A percentile compares a stretch with the other conserved stretches of the same genome.
phyloP scores from a whole-genome alignment of 2,888 invertebrate genomes.

The Pyralis farinalis region DNA sequence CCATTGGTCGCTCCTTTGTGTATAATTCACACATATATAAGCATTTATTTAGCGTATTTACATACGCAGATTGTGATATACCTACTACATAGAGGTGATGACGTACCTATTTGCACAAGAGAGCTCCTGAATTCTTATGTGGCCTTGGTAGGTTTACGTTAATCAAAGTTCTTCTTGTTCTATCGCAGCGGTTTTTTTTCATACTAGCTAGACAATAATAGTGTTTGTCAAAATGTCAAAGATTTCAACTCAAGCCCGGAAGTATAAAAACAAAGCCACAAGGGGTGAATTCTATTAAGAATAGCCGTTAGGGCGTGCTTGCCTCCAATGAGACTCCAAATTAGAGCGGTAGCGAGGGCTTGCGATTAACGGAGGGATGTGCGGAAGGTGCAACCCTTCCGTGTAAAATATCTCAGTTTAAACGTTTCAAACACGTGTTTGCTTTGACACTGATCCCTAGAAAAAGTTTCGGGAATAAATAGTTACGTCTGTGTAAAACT shows the following conservation, averaged over 20 bases:
- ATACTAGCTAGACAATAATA: conserved; percentile 29
- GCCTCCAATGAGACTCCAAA: conserved; percentile 51
- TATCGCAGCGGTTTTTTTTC: conserved; percentile 17
- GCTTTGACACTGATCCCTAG: conserved; percentile 59
- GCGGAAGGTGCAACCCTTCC: conserved; percentile 65
- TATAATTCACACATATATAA: conserved; percentile 8
- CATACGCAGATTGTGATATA: conserved; percentile 13
- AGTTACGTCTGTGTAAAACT: no score
- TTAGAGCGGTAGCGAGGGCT: conserved; percentile 42
- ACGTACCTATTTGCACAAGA: conserved; percentile 23
- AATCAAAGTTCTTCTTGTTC: conserved; percentile 44
- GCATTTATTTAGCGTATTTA: conserved; percentile 14
- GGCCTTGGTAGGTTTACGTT: conserved; percentile 56
- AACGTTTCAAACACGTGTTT: conserved; percentile 72
- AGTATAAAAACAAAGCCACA: conserved; percentile 60
- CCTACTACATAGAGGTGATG: conserved; percentile 8
- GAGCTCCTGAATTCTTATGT: conserved; percentile 52
- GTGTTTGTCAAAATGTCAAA: conserved; percentile 51
- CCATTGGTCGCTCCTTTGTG: conserved; percentile 10
- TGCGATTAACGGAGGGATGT: conserved; percentile 68
- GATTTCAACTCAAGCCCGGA: conserved; percentile 50
- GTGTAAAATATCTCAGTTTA: conserved; percentile 72
- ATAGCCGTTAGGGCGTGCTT: conserved; percentile 55
- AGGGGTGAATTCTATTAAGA: conserved; percentile 60
- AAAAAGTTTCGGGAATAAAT: conserved; percentile 41